Percentiles rank a stretch among this genome's conserved stretches.
phyloP scores from a whole-genome alignment of 2,888 invertebrate genomes.

The Chrysina gloriosa region DNA sequence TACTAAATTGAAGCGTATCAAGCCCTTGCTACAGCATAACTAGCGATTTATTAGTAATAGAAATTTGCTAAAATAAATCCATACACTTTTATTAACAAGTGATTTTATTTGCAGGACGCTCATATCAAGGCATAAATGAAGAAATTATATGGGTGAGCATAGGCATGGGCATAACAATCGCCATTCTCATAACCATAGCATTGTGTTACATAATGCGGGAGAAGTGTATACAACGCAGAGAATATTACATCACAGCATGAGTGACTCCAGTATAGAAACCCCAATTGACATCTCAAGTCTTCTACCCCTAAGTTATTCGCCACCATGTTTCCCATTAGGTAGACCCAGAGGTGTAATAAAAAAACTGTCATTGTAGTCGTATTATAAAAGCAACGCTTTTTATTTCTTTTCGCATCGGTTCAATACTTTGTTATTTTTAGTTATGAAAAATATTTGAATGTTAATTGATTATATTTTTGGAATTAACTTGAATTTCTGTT shows the following conservation, averaged over 20 bases:
- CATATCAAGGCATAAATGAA: conserved; percentile 86
- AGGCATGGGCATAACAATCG: conserved; percentile 86
- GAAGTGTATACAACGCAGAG: conserved; percentile 81
- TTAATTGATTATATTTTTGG: neutral
- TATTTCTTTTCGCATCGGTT: no score
- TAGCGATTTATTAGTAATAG: no score
- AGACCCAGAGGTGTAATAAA: neutral
- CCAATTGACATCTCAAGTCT: neutral
- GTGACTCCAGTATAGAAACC: conserved; percentile 55
- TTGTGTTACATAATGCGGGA: conserved; percentile 84
- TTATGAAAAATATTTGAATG: neutral
- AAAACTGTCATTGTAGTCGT: neutral
- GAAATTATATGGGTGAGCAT: conserved; percentile 92
- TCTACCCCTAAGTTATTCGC: neutral
- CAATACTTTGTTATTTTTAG: neutral
- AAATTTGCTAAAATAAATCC: no score
- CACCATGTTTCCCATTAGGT: neutral
- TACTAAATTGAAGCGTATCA: no score
- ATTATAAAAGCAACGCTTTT: no score
- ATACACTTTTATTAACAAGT: neutral
- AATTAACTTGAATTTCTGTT: conserved; percentile 1
- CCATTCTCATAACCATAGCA: conserved; percentile 83
- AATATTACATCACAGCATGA: conserved; percentile 80
- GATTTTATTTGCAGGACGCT: conserved; percentile 71
- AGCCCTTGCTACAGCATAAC: no score